phyloP scores from a whole-genome alignment of 92 coral and sea anemone species.

The Porites cylindrica region DNA sequence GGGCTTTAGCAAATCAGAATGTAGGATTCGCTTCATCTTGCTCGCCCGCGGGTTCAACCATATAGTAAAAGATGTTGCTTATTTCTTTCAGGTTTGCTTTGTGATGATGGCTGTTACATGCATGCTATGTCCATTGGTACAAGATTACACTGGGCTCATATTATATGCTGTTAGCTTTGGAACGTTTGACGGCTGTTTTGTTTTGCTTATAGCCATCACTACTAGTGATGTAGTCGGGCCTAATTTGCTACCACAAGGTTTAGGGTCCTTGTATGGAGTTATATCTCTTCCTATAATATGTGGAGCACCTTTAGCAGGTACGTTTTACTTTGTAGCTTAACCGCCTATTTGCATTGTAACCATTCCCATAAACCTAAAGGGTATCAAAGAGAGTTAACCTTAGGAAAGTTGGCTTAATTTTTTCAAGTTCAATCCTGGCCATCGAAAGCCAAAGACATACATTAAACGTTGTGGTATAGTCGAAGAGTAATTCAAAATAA shows the following conservation, averaged over 20 bases:
- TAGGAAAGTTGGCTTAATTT: too few species aligned
- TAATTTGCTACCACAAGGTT: conserved; percentile 70
- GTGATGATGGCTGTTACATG: conserved; percentile 89
- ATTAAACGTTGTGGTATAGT: too few species aligned
- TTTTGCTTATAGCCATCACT: conserved; percentile 83
- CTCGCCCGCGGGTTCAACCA: too few species aligned
- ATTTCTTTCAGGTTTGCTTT: conserved; percentile 70
- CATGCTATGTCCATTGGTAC: conserved; percentile 90
- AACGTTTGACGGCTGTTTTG: conserved; percentile 91
- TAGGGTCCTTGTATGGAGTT: conserved; percentile 88
- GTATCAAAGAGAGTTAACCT: too few species aligned
- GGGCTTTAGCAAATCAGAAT: too few species aligned
- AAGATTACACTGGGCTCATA: conserved; percentile 75
- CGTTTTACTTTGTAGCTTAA: background rate
- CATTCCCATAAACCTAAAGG: too few species aligned
- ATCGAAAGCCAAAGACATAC: too few species aligned
- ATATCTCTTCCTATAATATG: conserved; percentile 88
- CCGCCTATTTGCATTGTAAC: too few species aligned
- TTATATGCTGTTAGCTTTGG: conserved; percentile 86
- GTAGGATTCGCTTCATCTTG: too few species aligned
- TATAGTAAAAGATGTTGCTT: too few species aligned
- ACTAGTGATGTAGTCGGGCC: conserved; percentile 90
- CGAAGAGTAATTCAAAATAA: too few species aligned
- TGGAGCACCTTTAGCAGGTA: conserved; percentile 97
- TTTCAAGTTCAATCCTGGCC: too few species aligned